Evolutionary conservation across 2,888 invertebrate species (phyloP), one percentile per base, ranked within the genome.

Genomic region (Agriopis aurantiaria): DNA sequence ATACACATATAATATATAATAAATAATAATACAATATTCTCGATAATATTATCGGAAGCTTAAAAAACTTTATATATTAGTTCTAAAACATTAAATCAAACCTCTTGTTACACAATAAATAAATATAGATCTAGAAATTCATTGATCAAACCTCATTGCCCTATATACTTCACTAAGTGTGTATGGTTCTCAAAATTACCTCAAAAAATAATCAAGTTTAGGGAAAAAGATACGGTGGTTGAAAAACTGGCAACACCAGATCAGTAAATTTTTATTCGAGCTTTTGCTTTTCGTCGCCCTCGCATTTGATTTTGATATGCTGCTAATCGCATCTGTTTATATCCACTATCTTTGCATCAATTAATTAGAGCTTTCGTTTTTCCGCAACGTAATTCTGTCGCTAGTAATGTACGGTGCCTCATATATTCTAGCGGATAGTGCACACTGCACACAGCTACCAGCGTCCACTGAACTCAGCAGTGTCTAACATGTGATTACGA

Each of bases 401-500:
- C 81, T 82, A 84, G 86, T 88, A 82, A 87, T 86, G 82, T 48
- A 9, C 33, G 11, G 49, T 69, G 17, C 45, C 33, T 53, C 41
- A 41, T 43, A 3, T 46, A 40, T 40, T 52, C 12, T 41, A 63
- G 51, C 12, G 6, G 12, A 46, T 49, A 78, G 78, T 23, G 17
- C 17, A 23, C 17, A 23, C 17, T 78, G 67, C 75, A 69, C 53
- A 64, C 43, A 67, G 8, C 45, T 40, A 53, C 49, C 46, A 58
- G 65, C 65, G 62, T 65, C 53, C 53, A 53, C 62, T 64, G 63
- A 65, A 63, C 73, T 65, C 63, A 57, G 53, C 63, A 70, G 73
- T 79, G 80, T 81, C 77, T 83, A 89, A 85, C 87, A 91, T 91
- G 92, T 92, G 90, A 92, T 89, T 88, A 81, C 70, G 82, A 88